Conservation (phyloP, 2,797 vertebrate genomes). For the Tolypeutes matacus region DNA sequence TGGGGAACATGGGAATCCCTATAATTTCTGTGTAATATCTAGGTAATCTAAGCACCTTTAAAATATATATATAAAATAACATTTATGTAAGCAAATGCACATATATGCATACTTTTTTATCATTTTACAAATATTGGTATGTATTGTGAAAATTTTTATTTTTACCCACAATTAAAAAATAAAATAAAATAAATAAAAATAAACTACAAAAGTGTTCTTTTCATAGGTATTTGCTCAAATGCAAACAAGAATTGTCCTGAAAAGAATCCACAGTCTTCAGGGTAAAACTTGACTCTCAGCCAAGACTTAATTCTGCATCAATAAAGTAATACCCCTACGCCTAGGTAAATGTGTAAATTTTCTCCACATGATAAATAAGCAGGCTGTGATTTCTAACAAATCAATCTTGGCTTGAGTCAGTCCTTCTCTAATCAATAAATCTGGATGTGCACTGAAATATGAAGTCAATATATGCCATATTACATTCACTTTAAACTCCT, state of each 20-base stretch:
- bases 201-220: slow-evolving; percentile 33
- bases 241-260: slow-evolving; percentile 47
- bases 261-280: background rate
- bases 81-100: too few relatives aligned
- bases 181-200: too few relatives aligned
- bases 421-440: slow-evolving; percentile 80
- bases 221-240: slow-evolving; percentile 59
- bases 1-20: too few relatives aligned
- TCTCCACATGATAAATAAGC: slow-evolving; percentile 81
- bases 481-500: slow-evolving; percentile 76
- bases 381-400: slow-evolving; percentile 77
- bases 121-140: too few relatives aligned
- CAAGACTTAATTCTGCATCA: slow-evolving; percentile 77
- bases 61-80: too few relatives aligned
- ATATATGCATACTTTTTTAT: too few relatives aligned
- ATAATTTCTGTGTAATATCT: too few relatives aligned
- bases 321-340: slow-evolving; percentile 76
- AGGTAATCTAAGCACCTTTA: too few relatives aligned
- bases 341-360: slow-evolving; percentile 78
- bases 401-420: slow-evolving; percentile 76
- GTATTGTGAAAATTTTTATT: too few relatives aligned
- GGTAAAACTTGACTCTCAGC: slow-evolving; percentile 66
- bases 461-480: slow-evolving; percentile 74
- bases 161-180: too few relatives aligned
- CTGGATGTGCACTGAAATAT: slow-evolving; percentile 77